Evolutionary conservation across 37 sponge, comb jelly and placozoan genomes (phyloP).

Genomic region (Oopsacas minuta): DNA sequence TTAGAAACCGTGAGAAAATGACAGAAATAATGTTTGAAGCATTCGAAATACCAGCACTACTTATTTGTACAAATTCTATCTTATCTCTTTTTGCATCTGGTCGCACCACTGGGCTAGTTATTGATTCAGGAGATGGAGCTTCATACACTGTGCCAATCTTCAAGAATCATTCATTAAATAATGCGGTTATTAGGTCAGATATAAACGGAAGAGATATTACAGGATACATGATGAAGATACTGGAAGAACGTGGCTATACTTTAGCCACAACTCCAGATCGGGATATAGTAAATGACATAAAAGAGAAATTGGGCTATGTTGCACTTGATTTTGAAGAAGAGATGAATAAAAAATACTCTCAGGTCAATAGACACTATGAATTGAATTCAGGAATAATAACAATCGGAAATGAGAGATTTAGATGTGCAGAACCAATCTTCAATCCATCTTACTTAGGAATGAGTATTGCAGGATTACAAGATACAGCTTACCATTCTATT

Average conservation of each 20-base stretch:
- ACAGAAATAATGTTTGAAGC: too few species aligned
- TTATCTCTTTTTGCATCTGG: too few species aligned
- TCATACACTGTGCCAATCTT: too few species aligned
- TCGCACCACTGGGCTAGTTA: too few species aligned
- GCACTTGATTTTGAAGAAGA: neutral
- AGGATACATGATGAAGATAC: neutral
- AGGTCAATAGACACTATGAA: neutral
- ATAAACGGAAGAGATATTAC: neutral
- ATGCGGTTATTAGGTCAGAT: too few species aligned
- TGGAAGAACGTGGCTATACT: neutral
- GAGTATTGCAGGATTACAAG: conserved; percentile 1
- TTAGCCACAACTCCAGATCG: neutral
- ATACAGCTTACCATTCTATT: neutral
- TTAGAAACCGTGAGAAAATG: too few species aligned
- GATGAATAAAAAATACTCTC: neutral
- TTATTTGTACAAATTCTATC: too few species aligned
- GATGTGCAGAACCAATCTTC: neutral
- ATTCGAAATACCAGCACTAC: too few species aligned
- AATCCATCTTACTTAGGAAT: neutral
- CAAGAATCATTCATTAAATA: too few species aligned
- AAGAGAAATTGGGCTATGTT: conserved; percentile 1
- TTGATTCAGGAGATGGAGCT: too few species aligned
- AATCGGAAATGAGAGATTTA: neutral
- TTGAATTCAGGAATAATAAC: neutral
- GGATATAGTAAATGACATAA: neutral